Conservation (phyloP, 2,888 invertebrate genomes). For the Liodrosophila aerea region DNA sequence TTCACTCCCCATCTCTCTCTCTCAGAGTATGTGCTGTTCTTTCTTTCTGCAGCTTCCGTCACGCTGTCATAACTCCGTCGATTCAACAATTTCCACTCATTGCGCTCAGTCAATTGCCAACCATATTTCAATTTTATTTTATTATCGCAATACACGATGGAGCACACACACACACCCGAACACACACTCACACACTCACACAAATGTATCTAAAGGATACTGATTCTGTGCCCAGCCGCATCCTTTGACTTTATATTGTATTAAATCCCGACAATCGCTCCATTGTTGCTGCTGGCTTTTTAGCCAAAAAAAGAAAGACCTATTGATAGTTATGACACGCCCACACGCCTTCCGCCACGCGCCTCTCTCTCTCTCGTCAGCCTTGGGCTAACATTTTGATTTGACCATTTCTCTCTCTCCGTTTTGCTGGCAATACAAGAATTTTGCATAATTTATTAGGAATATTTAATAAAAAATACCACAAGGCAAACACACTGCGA, state of each 20-base stretch:
- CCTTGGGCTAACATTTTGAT: slow-evolving; percentile 61
- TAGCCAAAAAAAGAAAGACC: slow-evolving; percentile 32
- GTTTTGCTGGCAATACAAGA: slow-evolving; percentile 57
- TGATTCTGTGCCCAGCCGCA: slow-evolving; percentile 41
- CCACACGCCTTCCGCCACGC: slow-evolving; percentile 41
- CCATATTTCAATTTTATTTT: slow-evolving; percentile 77
- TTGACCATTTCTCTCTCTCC: slow-evolving; percentile 45
- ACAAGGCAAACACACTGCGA: slow-evolving; percentile 64
- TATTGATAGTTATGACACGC: slow-evolving; percentile 73
- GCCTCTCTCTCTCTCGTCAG: neutral
- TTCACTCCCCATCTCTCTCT: neutral
- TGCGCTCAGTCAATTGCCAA: slow-evolving; percentile 72
- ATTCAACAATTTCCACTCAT: slow-evolving; percentile 72
- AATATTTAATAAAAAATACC: slow-evolving; percentile 76
- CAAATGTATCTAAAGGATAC: slow-evolving; percentile 37
- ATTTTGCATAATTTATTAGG: slow-evolving; percentile 76
- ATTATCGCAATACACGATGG: slow-evolving; percentile 59
- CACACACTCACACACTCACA: slow-evolving; percentile 9
- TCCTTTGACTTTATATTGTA: slow-evolving; percentile 57
- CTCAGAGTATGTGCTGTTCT: neutral
- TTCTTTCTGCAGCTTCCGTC: slow-evolving; percentile 27
- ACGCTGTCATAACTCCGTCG: slow-evolving; percentile 48
- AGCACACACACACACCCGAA: slow-evolving; percentile 7
- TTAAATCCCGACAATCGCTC: slow-evolving; percentile 39
- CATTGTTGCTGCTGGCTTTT: slow-evolving; percentile 49